Base-by-base conservation (phyloP, 1,140 invertebrate genomes). In the Rhynchophorus ferrugineus region DNA sequence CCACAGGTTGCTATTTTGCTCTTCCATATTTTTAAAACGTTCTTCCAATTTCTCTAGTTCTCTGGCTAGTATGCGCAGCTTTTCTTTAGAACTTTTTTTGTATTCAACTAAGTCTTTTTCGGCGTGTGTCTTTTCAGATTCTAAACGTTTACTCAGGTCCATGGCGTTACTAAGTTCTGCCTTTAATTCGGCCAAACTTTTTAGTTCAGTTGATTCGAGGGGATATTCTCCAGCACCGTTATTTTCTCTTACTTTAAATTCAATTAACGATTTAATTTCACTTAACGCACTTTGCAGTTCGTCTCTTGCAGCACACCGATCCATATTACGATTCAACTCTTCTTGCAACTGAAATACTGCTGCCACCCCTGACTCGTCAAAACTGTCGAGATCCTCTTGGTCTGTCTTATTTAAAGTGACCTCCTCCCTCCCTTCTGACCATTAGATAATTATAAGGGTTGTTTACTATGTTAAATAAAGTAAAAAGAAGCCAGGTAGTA, bases 191-290 rank as follows among this genome's bases (percentile, higher is more conserved):
- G 80, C 74, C 9, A 92, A 62, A 14, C 77, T 72, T 68, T 89
- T 78, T 46, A 87, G 76, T 71, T 93, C 89, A 21, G 80, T 71
- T 1, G 89, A 88, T 73, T 94, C 90, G 22, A 88, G 70, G 53
- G 88, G 77, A 74, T 94, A 81, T 73, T 94, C 91, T 65, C 84
- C 78, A 33, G 89, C 82, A 67, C 92, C 94, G 67, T 94, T 94
- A 50, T 87, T 82, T 71, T 94, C 84, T n/a, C 81, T 80, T 19
- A 75, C 73, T 58, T 79, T 76, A 0, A 81, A 62, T 6, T 74
- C 68, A 0, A 73, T 69, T 11, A 79, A 63, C 3, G 57, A 61
- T 13, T 74, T 73, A 37, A 79, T 65, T 60, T 87, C 80, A 14
- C 68, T 66, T 54, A 79, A 77, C 2, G 82, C 63, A n/a, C 72